phyloP scores from a whole-genome alignment of 1,140 invertebrate genomes.

The Solenopsis invicta region DNA sequence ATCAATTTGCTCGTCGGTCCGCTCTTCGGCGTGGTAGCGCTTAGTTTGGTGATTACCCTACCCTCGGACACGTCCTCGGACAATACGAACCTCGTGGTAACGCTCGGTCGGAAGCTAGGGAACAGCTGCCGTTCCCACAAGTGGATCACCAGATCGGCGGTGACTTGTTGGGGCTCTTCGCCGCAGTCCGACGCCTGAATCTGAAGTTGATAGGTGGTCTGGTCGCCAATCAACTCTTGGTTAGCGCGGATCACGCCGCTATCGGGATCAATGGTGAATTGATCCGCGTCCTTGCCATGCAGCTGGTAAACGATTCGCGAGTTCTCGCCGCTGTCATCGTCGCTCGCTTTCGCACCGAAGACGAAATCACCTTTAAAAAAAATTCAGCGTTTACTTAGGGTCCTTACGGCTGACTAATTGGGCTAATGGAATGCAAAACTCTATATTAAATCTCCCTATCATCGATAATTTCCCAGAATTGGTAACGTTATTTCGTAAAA shows the following conservation, averaged over 20 bases:
- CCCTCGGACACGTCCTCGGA: conserved; percentile 93
- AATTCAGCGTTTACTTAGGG: conserved; percentile 24
- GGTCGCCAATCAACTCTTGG: conserved; percentile 86
- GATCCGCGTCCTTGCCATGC: conserved; percentile 91
- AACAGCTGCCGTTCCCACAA: conserved; percentile 92
- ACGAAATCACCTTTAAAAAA: conserved; percentile 90
- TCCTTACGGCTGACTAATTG: background rate
- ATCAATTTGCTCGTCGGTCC: conserved; percentile 90
- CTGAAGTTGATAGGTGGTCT: conserved; percentile 90
- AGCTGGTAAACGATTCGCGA: conserved; percentile 93
- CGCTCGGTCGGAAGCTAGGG: conserved; percentile 90
- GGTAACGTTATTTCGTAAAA: no score
- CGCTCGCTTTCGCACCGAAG: conserved; percentile 94
- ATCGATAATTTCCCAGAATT: background rate
- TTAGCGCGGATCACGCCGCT: conserved; percentile 94
- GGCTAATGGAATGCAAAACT: background rate
- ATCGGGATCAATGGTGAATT: conserved; percentile 92
- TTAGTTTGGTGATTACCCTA: conserved; percentile 90
- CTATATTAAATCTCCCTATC: background rate
- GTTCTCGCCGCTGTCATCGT: conserved; percentile 93
- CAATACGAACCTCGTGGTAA: conserved; percentile 91
- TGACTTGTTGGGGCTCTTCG: conserved; percentile 88
- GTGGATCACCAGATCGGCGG: conserved; percentile 90
- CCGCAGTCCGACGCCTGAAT: conserved; percentile 92
- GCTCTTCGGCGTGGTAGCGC: conserved; percentile 91